Conservation (phyloP, 2,113 vertebrate species). For the Ancistrus triradiatus region DNA sequence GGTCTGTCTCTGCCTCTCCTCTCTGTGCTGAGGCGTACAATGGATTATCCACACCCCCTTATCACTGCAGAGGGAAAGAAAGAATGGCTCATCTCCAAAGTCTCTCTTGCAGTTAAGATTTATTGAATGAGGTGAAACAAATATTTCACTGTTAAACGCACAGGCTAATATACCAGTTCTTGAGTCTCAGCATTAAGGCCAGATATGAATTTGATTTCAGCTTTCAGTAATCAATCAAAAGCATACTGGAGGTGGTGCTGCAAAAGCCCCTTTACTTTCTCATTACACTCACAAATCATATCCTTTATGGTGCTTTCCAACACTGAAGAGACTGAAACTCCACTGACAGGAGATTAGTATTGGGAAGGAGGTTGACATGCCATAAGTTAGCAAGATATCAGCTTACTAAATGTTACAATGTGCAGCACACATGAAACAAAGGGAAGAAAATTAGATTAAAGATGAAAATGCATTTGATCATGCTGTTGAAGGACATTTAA, state of each 20-base stretch:
- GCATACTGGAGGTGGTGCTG: conserved; percentile 54
- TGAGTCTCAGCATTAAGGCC: conserved; percentile 51
- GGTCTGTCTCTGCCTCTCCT: conserved; percentile 62
- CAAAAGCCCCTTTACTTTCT: conserved; percentile 58
- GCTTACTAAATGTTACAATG: conserved; percentile 53
- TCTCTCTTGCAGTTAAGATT: conserved; percentile 58
- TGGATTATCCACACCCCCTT: neutral
- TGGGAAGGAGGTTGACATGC: conserved; percentile 17
- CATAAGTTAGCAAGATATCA: conserved; percentile 44
- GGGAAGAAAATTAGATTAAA: conserved; percentile 64
- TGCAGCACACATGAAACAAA: conserved; percentile 50
- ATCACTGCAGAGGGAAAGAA: conserved; percentile 17
- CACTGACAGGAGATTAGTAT: conserved; percentile 40
- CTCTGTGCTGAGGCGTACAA: neutral
- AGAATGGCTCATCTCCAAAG: conserved; percentile 15
- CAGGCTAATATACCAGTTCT: conserved; percentile 57
- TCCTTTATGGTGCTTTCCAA: conserved; percentile 55
- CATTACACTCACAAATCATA: conserved; percentile 68
- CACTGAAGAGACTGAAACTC: conserved; percentile 31
- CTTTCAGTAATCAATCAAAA: conserved; percentile 64
- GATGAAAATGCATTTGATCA: conserved; percentile 50
- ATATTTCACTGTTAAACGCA: conserved; percentile 68
- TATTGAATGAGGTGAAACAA: conserved; percentile 57
- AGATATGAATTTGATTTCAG: conserved; percentile 59
- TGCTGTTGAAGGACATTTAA: conserved; percentile 41